A percentile compares a stretch with the other conserved stretches of the same genome.
Evolutionary conservation across 2,888 invertebrate species (phyloP).

Genomic region (Drosophila neonasuta): DNA sequence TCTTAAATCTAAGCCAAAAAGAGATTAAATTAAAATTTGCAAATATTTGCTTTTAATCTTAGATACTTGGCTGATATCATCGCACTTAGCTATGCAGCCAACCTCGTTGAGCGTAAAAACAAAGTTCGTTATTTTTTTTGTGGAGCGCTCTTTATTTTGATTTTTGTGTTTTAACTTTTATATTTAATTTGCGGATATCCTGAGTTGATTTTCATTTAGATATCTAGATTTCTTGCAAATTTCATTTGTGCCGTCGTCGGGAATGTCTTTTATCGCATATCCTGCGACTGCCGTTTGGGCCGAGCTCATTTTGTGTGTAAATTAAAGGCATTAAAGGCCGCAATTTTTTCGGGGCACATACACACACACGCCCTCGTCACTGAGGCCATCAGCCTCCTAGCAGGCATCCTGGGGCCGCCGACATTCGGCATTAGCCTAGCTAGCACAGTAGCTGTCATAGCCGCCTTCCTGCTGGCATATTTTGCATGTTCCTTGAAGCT

Average conservation of each 20-base stretch:
- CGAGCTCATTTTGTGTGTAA: conserved; percentile 59
- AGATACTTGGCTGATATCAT: conserved; percentile 1
- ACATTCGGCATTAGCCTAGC: too few species aligned
- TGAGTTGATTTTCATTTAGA: conserved; percentile 58
- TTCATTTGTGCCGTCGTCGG: conserved; percentile 57
- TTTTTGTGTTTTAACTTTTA: conserved; percentile 14
- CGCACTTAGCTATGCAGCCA: background rate
- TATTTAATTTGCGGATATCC: conserved; percentile 26
- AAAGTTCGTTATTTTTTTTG: background rate
- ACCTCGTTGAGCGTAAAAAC: background rate
- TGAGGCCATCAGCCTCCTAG: too few species aligned
- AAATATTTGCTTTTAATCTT: background rate
- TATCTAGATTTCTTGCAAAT: conserved; percentile 49
- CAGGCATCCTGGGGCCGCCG: too few species aligned
- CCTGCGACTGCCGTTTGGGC: conserved; percentile 12
- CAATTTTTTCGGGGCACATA: too few species aligned
- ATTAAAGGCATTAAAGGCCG: conserved; percentile 45
- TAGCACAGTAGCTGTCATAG: too few species aligned
- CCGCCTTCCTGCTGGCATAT: too few species aligned
- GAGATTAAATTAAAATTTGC: background rate
- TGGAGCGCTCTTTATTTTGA: conserved; percentile 4
- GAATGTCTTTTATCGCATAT: conserved; percentile 23
- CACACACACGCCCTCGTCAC: too few species aligned
- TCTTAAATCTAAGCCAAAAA: background rate
- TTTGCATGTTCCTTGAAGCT: too few species aligned